A percentile compares a stretch with the other conserved stretches of the same genome.
Conservation (phyloP, 2,113 vertebrate species). For the Anguilla rostrata region DNA sequence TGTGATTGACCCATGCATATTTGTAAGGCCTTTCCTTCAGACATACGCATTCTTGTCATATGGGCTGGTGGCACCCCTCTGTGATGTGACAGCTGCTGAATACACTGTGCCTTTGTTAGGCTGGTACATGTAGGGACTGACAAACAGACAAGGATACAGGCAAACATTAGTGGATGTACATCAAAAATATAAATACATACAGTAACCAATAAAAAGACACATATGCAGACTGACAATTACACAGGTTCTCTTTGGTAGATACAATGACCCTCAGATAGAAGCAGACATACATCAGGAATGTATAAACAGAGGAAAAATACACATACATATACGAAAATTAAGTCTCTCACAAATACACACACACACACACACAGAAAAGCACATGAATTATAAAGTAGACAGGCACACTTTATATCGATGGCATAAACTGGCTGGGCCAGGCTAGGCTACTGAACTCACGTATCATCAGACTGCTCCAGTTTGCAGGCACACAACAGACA, state of each 20-base stretch:
- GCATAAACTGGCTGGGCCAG: neutral
- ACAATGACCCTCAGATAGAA: neutral
- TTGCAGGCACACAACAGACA: slow-evolving; percentile 74
- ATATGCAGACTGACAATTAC: neutral
- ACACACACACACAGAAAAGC: neutral
- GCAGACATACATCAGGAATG: neutral
- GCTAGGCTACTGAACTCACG: slow-evolving; percentile 52
- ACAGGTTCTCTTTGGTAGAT: no score
- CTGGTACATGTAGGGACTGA: slow-evolving; percentile 62
- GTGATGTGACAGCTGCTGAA: slow-evolving; percentile 55
- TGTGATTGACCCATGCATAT: slow-evolving; percentile 4
- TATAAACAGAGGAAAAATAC: no score
- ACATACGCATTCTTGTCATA: slow-evolving; percentile 73
- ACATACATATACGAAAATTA: no score
- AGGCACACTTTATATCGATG: neutral
- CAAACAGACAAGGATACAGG: neutral
- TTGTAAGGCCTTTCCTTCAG: slow-evolving; percentile 41
- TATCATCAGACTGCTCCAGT: slow-evolving; percentile 51
- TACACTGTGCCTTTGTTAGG: slow-evolving; percentile 61
- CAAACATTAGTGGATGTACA: neutral
- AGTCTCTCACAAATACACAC: neutral
- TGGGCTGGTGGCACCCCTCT: slow-evolving; percentile 58
- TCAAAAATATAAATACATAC: neutral
- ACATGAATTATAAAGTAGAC: neutral
- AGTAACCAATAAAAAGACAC: neutral